These are phyloP conservation scores for Scaptomyza hsui DNA, from an alignment of 1,140 invertebrate genomes.

Conservation along the genomic window DNA sequence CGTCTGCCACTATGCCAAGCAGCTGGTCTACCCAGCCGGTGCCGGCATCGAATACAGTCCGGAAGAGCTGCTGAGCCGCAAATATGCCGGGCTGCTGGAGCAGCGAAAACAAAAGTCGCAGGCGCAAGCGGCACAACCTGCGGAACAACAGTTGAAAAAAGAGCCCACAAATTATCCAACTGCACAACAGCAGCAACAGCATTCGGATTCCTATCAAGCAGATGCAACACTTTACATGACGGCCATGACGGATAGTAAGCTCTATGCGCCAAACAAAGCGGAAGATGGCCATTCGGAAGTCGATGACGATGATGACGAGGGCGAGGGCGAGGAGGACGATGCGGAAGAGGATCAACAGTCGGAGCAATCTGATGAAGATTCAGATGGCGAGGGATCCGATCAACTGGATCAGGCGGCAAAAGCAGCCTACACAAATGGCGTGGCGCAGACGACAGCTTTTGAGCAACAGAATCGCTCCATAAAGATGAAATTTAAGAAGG, in stretches of 20 bases:
- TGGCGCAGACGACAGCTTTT: conserved; percentile 62
- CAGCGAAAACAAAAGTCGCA: conserved; percentile 27
- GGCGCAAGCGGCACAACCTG: background rate
- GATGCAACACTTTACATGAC: conserved; percentile 67
- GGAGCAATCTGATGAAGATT: conserved; percentile 36
- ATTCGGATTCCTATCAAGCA: conserved; percentile 56
- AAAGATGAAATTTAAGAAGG: conserved; percentile 81
- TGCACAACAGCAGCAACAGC: conserved; percentile 38
- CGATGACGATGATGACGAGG: conserved; percentile 34
- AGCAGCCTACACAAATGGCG: conserved; percentile 45
- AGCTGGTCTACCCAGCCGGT: conserved; percentile 71
- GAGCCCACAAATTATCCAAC: background rate
- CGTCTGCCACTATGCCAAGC: conserved; percentile 77
- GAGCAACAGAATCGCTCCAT: conserved; percentile 78
- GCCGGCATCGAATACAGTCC: conserved; percentile 76
- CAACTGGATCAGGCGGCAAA: conserved; percentile 37
- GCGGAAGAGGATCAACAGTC: conserved; percentile 36
- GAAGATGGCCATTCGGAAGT: conserved; percentile 17
- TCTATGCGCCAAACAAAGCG: conserved; percentile 48
- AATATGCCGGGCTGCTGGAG: conserved; percentile 48
- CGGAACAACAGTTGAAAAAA: conserved; percentile 7
- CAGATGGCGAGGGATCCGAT: conserved; percentile 33
- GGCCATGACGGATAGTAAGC: conserved; percentile 53
- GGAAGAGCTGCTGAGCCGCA: conserved; percentile 72
- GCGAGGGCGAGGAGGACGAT: conserved; percentile 38